Evolutionary conservation across 2,888 invertebrate genomes (phyloP).

Genomic region (Philereme transversata): DNA sequence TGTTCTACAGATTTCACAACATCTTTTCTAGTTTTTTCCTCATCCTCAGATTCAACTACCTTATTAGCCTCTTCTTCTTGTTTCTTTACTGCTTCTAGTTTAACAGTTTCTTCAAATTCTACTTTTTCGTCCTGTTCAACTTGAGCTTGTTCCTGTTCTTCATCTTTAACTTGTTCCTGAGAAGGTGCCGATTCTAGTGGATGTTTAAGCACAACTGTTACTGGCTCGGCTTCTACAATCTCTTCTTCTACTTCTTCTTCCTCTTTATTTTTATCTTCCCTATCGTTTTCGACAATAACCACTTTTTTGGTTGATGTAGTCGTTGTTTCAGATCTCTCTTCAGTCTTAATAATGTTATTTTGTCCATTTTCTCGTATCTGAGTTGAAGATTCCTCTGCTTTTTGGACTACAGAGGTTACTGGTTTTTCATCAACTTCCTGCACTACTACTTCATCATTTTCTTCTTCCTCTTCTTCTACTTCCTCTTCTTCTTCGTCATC

Average conservation of each 20-base stretch:
- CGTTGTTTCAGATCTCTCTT: conserved; percentile 65
- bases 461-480: conserved; percentile 57
- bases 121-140: conserved; percentile 29
- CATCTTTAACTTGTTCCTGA: conserved; percentile 26
- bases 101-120: conserved; percentile 25
- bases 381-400: conserved; percentile 37
- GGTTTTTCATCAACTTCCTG: conserved; percentile 46
- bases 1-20: conserved; percentile 33
- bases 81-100: conserved; percentile 16
- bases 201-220: conserved; percentile 47
- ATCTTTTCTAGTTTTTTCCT: conserved; percentile 17
- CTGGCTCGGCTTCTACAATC: conserved; percentile 45
- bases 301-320: conserved; percentile 66
- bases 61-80: conserved; percentile 16
- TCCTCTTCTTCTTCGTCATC: conserved; percentile 60
- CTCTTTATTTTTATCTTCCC: conserved; percentile 53
- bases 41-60: conserved; percentile 15
- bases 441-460: conserved; percentile 44
- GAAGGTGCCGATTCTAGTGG: conserved; percentile 32
- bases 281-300: conserved; percentile 57
- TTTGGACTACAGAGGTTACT: conserved; percentile 35
- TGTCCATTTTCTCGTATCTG: conserved; percentile 49
- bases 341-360: conserved; percentile 55
- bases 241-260: conserved; percentile 51
- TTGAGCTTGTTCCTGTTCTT: conserved; percentile 21